phyloP scores from a whole-genome alignment of 1,140 invertebrate species.

The Caenorhabditis brenneri region DNA sequence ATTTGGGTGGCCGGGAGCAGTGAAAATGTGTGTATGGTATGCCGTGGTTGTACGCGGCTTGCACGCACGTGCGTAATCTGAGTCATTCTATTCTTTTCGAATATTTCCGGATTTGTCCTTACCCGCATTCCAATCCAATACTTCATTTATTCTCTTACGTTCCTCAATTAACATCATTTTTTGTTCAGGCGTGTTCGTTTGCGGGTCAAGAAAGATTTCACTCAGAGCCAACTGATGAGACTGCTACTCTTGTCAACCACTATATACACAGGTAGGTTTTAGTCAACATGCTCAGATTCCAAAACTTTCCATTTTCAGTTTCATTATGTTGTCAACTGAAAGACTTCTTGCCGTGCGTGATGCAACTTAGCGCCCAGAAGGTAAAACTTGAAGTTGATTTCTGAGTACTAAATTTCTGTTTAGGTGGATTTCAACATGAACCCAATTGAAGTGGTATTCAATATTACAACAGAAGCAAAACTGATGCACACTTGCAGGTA shows the following conservation, averaged over 20 bases:
- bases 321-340: slow-evolving; percentile 38
- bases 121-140: background rate
- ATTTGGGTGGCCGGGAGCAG: background rate
- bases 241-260: background rate
- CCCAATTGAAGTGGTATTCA: slow-evolving; percentile 52
- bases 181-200: slow-evolving; percentile 14
- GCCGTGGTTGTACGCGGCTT: background rate
- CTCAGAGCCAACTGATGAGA: background rate
- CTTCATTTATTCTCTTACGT: background rate
- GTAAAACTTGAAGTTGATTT: background rate
- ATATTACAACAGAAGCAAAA: slow-evolving; percentile 60
- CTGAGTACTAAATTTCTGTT: background rate
- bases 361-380: slow-evolving; percentile 46
- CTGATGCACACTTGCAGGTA: slow-evolving; percentile 59
- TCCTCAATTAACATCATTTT: background rate
- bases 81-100: slow-evolving; percentile 23
- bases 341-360: slow-evolving; percentile 49
- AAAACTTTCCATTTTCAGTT: background rate
- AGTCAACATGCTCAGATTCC: background rate
- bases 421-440: slow-evolving; percentile 53
- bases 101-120: background rate
- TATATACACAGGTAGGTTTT: slow-evolving; percentile 19
- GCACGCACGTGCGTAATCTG: slow-evolving; percentile 31
- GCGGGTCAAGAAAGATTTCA: background rate
- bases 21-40: background rate